Evolutionary conservation across 1,140 invertebrate species (phyloP).

Genomic region (Heliconius nattereri): DNA sequence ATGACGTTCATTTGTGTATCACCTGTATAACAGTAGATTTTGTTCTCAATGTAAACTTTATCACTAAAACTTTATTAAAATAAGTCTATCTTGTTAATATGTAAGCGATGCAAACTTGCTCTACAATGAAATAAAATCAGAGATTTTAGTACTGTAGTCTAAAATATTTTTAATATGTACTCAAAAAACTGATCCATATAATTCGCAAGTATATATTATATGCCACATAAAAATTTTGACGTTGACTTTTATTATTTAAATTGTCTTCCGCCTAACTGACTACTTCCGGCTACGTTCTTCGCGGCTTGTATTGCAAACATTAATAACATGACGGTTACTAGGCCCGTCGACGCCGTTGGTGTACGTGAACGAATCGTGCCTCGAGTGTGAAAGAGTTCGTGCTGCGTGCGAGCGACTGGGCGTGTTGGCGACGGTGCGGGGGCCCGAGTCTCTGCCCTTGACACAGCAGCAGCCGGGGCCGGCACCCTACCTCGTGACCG

Average conservation of each 20-base stretch:
- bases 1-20: slow-evolving; percentile 19
- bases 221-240: background rate
- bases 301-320: background rate
- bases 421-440: slow-evolving; percentile 57
- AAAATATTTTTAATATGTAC: background rate
- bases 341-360: slow-evolving; percentile 66
- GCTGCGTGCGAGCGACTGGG: slow-evolving; percentile 73
- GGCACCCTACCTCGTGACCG: slow-evolving; percentile 68
- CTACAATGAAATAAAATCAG: no score
- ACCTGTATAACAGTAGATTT: slow-evolving; percentile 26
- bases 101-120: no score
- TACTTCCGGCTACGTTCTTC: slow-evolving; percentile 32
- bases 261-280: slow-evolving; percentile 34
- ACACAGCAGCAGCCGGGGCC: slow-evolving; percentile 58
- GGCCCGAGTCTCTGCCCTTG: slow-evolving; percentile 59
- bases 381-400: slow-evolving; percentile 72
- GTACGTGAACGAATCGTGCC: slow-evolving; percentile 68
- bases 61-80: no score
- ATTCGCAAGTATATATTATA: background rate
- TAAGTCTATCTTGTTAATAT: no score
- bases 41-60: background rate
- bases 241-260: slow-evolving; percentile 15
- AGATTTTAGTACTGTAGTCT: no score
- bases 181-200: background rate
- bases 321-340: slow-evolving; percentile 37